phyloP scores from a whole-genome alignment of 2,113 vertebrate genomes.

The Peromyscus californicus region DNA sequence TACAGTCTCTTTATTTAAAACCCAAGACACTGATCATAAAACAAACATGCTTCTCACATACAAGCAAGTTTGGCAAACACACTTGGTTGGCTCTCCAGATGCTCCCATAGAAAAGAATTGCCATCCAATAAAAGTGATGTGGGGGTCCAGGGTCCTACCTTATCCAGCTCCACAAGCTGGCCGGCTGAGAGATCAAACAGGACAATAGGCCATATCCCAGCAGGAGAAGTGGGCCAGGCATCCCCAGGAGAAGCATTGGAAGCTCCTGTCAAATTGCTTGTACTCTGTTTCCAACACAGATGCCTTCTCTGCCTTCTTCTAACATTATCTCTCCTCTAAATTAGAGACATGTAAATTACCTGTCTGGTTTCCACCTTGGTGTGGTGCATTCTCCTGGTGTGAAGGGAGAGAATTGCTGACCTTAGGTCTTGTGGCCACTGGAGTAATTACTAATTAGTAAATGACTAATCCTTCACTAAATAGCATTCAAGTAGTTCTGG shows the following conservation, averaged over 20 bases:
- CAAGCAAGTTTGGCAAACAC: constrained; percentile 73
- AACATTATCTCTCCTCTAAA: background rate
- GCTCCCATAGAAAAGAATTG: constrained; percentile 29
- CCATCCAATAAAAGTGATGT: constrained; percentile 30
- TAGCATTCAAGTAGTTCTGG: constrained; percentile 44
- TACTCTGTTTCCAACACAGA: constrained; percentile 15
- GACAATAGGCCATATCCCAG: constrained; percentile 24
- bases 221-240: constrained; percentile 14
- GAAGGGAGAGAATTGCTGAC: constrained; percentile 57
- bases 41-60: constrained; percentile 71
- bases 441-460: constrained; percentile 79
- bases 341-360: constrained; percentile 68
- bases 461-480: constrained; percentile 68
- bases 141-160: constrained; percentile 14
- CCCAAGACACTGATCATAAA: constrained; percentile 72
- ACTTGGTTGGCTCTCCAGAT: constrained; percentile 56
- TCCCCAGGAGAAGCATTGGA: constrained; percentile 28
- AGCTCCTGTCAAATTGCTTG: background rate
- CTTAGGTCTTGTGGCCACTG: constrained; percentile 51
- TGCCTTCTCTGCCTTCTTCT: background rate
- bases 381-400: background rate
- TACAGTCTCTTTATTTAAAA: constrained; percentile 74
- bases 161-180: background rate
- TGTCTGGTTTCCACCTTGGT: constrained; percentile 53
- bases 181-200: background rate